Evolutionary conservation across 2,113 vertebrate genomes (phyloP).

Genomic region (Strix aluco): DNA sequence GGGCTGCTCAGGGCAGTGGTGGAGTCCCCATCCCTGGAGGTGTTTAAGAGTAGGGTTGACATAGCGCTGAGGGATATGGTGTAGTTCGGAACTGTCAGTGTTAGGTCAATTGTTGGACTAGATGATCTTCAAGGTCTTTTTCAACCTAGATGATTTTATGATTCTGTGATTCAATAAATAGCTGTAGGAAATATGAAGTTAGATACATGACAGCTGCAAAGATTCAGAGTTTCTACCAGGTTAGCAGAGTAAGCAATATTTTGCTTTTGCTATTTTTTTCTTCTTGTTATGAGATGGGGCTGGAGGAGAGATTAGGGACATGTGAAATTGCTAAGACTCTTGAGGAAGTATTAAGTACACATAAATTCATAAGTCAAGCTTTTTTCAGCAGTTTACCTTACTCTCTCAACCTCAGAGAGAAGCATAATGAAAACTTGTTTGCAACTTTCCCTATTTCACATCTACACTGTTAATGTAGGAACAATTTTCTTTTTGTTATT

Average conservation of each 20-base stretch:
- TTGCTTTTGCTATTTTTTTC: neutral
- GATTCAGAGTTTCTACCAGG: neutral
- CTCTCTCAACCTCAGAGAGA: neutral
- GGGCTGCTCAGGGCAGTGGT: no score
- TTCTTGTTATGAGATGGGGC: neutral
- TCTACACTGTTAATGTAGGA: neutral
- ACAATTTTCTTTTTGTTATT: neutral
- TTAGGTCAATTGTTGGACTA: no score
- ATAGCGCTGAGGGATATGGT: no score
- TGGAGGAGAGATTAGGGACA: neutral
- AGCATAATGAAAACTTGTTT: neutral
- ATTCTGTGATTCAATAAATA: neutral
- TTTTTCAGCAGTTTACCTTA: neutral
- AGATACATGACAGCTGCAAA: fast-evolving
- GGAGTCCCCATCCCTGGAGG: no score
- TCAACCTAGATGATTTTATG: no score
- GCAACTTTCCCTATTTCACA: neutral
- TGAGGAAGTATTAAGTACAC: neutral
- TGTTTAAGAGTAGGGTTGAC: no score
- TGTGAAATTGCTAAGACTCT: neutral
- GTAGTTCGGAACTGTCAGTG: no score
- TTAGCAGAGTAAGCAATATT: neutral
- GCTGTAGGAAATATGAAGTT: neutral
- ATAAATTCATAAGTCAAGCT: neutral
- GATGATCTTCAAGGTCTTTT: no score